phyloP scores from a whole-genome alignment of 2,888 invertebrate genomes.

The Resseliella maxima region DNA sequence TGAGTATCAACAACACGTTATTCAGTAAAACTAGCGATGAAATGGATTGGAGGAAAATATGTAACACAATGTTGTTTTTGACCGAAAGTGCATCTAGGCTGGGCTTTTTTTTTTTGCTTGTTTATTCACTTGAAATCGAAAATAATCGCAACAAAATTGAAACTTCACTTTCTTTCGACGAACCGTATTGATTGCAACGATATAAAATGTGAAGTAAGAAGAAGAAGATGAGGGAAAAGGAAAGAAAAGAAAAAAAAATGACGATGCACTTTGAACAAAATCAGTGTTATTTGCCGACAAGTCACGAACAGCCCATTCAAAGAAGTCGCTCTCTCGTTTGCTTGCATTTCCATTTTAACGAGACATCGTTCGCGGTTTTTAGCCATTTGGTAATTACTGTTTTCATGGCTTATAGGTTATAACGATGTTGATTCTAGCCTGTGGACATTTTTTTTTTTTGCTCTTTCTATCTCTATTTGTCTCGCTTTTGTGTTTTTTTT shows the following conservation, averaged over 20 bases:
- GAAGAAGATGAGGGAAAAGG: background rate
- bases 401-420: background rate
- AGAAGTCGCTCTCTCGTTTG: background rate
- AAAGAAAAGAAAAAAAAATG: background rate
- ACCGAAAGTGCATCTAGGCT: background rate
- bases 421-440: background rate
- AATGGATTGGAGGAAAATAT: background rate
- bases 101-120: background rate
- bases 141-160: slow-evolving; percentile 27
- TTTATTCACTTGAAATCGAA: background rate
- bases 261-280: slow-evolving; percentile 47
- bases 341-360: slow-evolving; percentile 25
- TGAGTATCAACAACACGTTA: background rate
- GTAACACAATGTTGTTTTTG: too few species aligned
- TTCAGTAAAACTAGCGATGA: background rate
- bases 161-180: slow-evolving; percentile 41
- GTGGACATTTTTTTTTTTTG: background rate
- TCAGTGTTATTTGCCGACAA: slow-evolving; percentile 26
- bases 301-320: slow-evolving; percentile 40
- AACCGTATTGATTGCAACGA: background rate
- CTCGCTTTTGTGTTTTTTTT: too few species aligned
- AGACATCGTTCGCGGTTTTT: slow-evolving; percentile 29
- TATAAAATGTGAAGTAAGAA: background rate
- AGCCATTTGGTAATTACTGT: slow-evolving; percentile 14
- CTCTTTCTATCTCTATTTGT: background rate